Evolutionary conservation across 2,888 invertebrate species (phyloP).

Genomic region (Himalopsyche kuldschensis): DNA sequence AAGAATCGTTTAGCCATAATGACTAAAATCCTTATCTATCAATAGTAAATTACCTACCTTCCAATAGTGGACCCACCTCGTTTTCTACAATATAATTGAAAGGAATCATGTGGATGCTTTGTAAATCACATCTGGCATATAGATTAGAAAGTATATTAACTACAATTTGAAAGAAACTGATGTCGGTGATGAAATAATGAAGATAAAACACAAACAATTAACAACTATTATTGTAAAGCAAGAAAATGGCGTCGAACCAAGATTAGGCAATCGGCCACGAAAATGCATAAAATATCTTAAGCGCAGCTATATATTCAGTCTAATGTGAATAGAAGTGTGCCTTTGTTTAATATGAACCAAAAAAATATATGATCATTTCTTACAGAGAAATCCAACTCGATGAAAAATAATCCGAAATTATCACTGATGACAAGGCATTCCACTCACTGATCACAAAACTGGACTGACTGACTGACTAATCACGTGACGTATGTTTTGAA

Average conservation of each 20-base stretch:
- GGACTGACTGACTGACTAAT: conserved; percentile 44
- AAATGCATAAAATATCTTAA: conserved; percentile 43
- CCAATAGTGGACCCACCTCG: conserved; percentile 22
- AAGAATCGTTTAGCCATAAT: neutral
- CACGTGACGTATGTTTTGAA: conserved; percentile 44
- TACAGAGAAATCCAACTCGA: conserved; percentile 61
- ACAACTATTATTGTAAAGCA: conserved; percentile 39
- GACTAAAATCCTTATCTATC: conserved; percentile 7
- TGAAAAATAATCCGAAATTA: conserved; percentile 62
- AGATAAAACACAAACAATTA: conserved; percentile 13
- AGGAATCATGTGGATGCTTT: neutral
- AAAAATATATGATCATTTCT: conserved; percentile 51
- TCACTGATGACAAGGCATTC: conserved; percentile 64
- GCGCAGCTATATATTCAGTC: neutral
- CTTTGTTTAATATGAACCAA: conserved; percentile 19
- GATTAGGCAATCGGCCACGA: conserved; percentile 56
- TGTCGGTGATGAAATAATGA: neutral
- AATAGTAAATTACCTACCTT: conserved; percentile 5
- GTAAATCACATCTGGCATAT: neutral
- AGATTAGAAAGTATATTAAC: neutral
- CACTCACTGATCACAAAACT: conserved; percentile 63
- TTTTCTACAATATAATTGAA: neutral
- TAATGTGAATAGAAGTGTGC: neutral
- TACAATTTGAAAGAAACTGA: neutral
- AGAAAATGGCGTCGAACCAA: conserved; percentile 64